phyloP scores from a whole-genome alignment of 1,140 invertebrate genomes.

The Ruditapes philippinarum region DNA sequence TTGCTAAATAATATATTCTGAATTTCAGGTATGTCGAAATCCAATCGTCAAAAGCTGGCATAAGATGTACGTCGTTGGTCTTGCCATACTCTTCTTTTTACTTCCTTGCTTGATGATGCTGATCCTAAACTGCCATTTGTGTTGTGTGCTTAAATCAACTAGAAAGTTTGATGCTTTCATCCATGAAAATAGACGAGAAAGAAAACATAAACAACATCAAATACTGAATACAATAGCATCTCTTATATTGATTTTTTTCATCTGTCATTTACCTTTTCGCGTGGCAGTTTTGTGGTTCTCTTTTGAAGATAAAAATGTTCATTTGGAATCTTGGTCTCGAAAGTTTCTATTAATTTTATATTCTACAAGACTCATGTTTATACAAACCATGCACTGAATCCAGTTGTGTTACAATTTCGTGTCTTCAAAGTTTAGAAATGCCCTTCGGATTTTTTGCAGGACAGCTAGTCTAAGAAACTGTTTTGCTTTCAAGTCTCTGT shows the following conservation, averaged over 20 bases:
- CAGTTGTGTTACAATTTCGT: slow-evolving; percentile 80
- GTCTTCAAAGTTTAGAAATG: slow-evolving; percentile 66
- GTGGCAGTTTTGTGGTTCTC: slow-evolving; percentile 72
- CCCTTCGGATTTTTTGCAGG: not conserved
- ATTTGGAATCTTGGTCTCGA: slow-evolving; percentile 61
- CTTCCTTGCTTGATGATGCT: slow-evolving; percentile 5
- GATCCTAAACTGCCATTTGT: slow-evolving; percentile 33
- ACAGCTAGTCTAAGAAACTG: not conserved
- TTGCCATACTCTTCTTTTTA: slow-evolving; percentile 6
- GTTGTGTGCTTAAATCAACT: not conserved
- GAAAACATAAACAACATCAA: not conserved
- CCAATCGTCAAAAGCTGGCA: slow-evolving; percentile 27
- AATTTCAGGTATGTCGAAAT: slow-evolving; percentile 54
- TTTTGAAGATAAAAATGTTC: slow-evolving; percentile 56
- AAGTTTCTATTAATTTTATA: slow-evolving; percentile 72
- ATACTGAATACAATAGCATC: slow-evolving; percentile 71
- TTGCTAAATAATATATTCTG: too few species aligned
- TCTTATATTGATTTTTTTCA: slow-evolving; percentile 76
- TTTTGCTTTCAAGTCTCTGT: not conserved
- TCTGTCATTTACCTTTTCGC: slow-evolving; percentile 79
- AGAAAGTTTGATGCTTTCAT: not conserved
- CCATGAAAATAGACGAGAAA: not conserved
- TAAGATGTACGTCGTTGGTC: slow-evolving; percentile 29
- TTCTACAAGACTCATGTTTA: slow-evolving; percentile 74
- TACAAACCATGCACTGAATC: slow-evolving; percentile 77